Evolutionary conservation across 2,113 vertebrate species (phyloP).

Genomic region (Sebastes schlegelii): DNA sequence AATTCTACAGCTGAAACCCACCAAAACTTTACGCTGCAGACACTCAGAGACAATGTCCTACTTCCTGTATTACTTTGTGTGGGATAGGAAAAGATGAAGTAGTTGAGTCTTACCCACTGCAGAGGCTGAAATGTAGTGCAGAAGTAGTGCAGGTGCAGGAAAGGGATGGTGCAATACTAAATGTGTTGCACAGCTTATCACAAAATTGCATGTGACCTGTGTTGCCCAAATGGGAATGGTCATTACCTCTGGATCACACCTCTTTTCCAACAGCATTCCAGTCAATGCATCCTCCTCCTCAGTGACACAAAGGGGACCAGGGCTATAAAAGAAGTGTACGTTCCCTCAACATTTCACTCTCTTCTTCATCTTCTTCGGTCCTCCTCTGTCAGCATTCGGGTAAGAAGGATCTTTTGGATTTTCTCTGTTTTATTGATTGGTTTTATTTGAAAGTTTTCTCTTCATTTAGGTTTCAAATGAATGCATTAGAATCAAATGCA

Average conservation of each 20-base stretch:
- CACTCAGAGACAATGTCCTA: background rate
- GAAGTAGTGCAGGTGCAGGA: constrained; percentile 31
- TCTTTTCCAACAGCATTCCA: constrained; percentile 56
- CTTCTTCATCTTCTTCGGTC: background rate
- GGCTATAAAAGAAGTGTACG: constrained; percentile 78
- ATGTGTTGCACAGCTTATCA: constrained; percentile 48
- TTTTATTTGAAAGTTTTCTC: background rate
- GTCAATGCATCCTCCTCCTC: constrained; percentile 69
- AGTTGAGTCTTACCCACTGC: constrained; percentile 56
- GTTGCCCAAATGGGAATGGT: constrained; percentile 65
- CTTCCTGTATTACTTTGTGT: background rate
- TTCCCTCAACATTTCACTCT: constrained; percentile 20
- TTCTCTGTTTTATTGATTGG: background rate
- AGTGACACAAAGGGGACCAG: constrained; percentile 39
- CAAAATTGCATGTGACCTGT: constrained; percentile 59
- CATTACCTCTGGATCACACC: constrained; percentile 66
- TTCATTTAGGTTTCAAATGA: background rate
- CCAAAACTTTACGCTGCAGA: background rate
- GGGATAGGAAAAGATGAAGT: constrained; percentile 5
- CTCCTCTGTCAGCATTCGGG: constrained; percentile 44
- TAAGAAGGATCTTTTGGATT: constrained; percentile 40
- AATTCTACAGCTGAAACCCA: background rate
- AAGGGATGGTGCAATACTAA: constrained; percentile 35
- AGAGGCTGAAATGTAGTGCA: constrained; percentile 36
- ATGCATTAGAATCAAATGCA: background rate